Evolutionary conservation across 2,888 invertebrate species (phyloP), one percentile per base, ranked within the genome.

Genomic region (Lepetodrilus schrolli): DNA sequence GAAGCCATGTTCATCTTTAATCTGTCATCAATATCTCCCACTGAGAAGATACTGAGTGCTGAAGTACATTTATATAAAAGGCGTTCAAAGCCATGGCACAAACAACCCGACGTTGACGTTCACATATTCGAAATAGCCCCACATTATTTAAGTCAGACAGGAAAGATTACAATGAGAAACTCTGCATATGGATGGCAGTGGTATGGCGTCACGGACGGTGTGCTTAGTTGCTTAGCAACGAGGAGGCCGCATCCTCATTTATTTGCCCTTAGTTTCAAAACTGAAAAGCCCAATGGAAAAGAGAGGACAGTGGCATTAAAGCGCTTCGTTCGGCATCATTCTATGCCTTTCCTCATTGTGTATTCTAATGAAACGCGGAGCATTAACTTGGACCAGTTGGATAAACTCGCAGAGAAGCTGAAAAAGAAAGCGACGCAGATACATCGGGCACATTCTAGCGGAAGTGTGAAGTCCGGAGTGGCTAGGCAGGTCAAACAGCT

Each of bases 1-100:
- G 81, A 87, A 75, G 81, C 86, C 20, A 87, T 90, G 85, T 86
- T 91, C 76, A 79, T 90, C n/a, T 91, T 91, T 83, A 91, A 91
- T 79, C 78, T 91, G 77, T 87, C 87, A 17, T 88, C 90, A 4
- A 78, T 91, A 21, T 78, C 80, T 47, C 79, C 84, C 3, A 80
- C 85, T 0, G 90, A 91, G 79, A 83, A 84, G 58, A 83, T 91
- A 23, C 80, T 90, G 65, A 84, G 85, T 70, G 90, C 89, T 23
- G 90, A 91, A 75, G 84, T 91, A 36, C 91, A 91, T 80, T 81
- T 91, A 13, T 90, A 86, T 82, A 87, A 85, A 80, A 80, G 83
- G 34, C 84, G 82, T 70, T 77, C 78, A 47, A 76, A 74, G 10
- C 75, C 76, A 30, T 48, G 74, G 75, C 73, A 70, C 47, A 69